Conservation (phyloP, 2,797 vertebrate species). For the Alfaro cultratus region DNA sequence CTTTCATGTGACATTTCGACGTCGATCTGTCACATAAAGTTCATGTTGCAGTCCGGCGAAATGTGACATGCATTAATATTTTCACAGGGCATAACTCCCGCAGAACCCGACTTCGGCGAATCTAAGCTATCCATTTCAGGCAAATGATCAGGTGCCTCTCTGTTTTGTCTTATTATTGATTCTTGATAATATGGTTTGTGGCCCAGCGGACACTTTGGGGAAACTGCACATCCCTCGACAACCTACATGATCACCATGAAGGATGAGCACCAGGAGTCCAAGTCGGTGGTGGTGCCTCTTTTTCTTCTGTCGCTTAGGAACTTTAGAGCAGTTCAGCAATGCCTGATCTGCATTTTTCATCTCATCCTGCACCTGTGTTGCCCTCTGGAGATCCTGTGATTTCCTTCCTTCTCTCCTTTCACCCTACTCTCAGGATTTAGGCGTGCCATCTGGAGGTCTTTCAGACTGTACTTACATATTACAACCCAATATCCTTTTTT, state of each 20-base stretch:
- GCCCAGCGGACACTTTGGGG: conserved; percentile 18
- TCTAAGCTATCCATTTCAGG: background rate
- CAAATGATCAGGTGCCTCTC: background rate
- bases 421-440: conserved; percentile 52
- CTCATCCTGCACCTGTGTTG: conserved; percentile 66
- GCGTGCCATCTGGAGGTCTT: conserved; percentile 38
- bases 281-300: conserved; percentile 32
- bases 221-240: conserved; percentile 29
- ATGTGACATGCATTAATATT: background rate
- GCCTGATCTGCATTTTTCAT: conserved; percentile 74
- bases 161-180: background rate
- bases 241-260: conserved; percentile 66
- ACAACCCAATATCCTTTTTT: conserved; percentile 21
- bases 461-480: conserved; percentile 29
- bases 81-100: background rate
- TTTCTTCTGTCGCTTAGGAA: conserved; percentile 49
- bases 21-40: background rate
- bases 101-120: background rate
- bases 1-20: background rate
- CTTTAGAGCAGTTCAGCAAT: conserved; percentile 61
- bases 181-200: background rate
- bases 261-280: conserved; percentile 27
- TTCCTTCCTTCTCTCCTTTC: conserved; percentile 36
- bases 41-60: background rate
- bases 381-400: conserved; percentile 55